Percentiles rank a stretch among this genome's conserved stretches.
Evolutionary conservation across 92 coral and sea anemone species (phyloP).

Genomic region (Pocillopora grandis): DNA sequence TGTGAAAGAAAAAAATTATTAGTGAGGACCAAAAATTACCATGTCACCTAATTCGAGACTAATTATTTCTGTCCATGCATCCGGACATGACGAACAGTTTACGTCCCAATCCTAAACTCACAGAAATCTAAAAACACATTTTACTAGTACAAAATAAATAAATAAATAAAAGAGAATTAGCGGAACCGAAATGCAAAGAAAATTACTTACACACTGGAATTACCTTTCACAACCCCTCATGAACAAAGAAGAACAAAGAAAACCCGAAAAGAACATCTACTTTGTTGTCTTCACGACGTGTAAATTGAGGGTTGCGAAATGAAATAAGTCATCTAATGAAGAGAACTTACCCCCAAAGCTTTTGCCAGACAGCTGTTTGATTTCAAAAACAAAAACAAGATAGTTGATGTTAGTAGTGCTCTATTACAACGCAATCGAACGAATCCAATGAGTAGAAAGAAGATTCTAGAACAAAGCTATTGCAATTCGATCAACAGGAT

Average conservation of each 20-base stretch:
- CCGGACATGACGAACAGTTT: not conserved
- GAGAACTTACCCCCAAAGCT: slow-evolving; percentile 88
- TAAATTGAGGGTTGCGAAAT: not conserved
- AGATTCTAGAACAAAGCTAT: not conserved
- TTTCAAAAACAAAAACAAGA: slow-evolving; percentile 1
- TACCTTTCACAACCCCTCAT: not conserved
- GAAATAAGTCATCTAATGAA: not conserved
- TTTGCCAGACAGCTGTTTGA: slow-evolving; percentile 76
- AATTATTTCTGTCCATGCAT: not conserved
- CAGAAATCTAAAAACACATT: too few species aligned
- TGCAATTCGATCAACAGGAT: not conserved
- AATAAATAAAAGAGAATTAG: too few species aligned
- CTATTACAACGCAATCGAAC: not conserved
- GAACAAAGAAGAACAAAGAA: not conserved
- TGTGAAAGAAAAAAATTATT: not conserved
- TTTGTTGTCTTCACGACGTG: not conserved
- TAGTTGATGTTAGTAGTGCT: too few species aligned
- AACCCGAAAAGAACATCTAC: not conserved
- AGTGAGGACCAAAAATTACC: not conserved
- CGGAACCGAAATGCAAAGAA: not conserved
- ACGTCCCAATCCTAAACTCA: too few species aligned
- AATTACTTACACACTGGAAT: not conserved
- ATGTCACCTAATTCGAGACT: not conserved
- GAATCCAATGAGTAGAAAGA: not conserved
- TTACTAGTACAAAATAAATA: too few species aligned